These are phyloP conservation scores for Lepisosteus oculatus DNA, from an alignment of 2,113 vertebrate species.

Conservation along the genomic window DNA sequence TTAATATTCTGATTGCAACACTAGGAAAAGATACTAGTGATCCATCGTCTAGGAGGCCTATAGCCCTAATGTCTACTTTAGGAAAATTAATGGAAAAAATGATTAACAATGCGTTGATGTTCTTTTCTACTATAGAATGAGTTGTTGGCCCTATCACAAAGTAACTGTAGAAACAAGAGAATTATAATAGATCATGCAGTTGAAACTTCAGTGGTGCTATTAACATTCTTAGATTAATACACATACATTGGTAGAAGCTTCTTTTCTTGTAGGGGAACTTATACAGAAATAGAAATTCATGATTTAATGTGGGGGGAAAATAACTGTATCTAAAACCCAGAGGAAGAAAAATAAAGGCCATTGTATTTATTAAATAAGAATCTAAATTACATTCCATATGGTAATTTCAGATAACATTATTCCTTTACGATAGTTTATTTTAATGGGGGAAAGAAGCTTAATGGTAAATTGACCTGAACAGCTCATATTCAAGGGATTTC, in stretches of 20 bases:
- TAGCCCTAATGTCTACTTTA: constrained; percentile 40
- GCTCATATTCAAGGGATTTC: neutral
- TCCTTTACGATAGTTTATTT: constrained; percentile 10
- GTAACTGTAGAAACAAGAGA: constrained; percentile 29
- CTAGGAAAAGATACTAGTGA: constrained; percentile 16
- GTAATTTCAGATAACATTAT: constrained; percentile 13
- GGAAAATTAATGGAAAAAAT: constrained; percentile 50
- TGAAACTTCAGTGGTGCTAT: constrained; percentile 13
- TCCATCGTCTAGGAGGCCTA: constrained; percentile 39
- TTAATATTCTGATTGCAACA: constrained; percentile 59
- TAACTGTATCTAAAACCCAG: constrained; percentile 7
- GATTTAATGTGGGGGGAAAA: constrained; percentile 15
- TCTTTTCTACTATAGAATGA: constrained; percentile 41
- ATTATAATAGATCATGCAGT: constrained; percentile 30
- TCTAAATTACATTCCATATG: constrained; percentile 3
- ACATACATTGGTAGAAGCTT: constrained; percentile 19
- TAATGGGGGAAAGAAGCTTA: constrained; percentile 1
- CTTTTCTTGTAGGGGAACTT: constrained; percentile 8
- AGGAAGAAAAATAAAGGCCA: constrained; percentile 4
- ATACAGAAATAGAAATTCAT: constrained; percentile 16
- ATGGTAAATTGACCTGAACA: constrained; percentile 11
- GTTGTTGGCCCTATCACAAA: constrained; percentile 43
- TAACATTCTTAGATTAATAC: constrained; percentile 20
- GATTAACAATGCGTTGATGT: constrained; percentile 53
- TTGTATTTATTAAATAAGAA: constrained; percentile 20